phyloP scores from a whole-genome alignment of 2,888 invertebrate genomes.

The Colostygia pectinataria region DNA sequence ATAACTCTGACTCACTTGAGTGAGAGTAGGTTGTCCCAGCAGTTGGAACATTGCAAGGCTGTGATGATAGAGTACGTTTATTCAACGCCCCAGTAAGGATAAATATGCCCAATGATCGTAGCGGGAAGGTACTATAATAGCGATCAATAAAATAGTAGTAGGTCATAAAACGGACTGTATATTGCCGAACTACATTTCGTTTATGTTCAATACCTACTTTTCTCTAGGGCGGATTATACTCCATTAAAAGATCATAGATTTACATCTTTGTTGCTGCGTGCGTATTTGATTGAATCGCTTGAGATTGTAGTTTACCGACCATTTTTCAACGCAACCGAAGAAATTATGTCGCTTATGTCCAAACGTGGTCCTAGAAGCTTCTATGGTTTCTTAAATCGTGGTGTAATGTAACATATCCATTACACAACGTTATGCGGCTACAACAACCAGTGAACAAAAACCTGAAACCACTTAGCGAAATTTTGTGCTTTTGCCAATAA shows the following conservation, averaged over 20 bases:
- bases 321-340: too few species aligned
- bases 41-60: too few species aligned
- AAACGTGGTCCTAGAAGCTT: too few species aligned
- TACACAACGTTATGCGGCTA: slow-evolving; percentile 1
- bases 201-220: slow-evolving; percentile 26
- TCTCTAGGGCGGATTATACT: slow-evolving; percentile 25
- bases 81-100: too few species aligned
- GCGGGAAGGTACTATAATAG: slow-evolving; percentile 17
- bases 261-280: slow-evolving; percentile 2
- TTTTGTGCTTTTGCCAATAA: slow-evolving; percentile 14
- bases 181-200: slow-evolving; percentile 30
- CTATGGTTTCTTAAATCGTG: too few species aligned
- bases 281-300: too few species aligned
- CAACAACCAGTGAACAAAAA: slow-evolving; percentile 4
- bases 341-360: too few species aligned
- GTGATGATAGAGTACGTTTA: too few species aligned
- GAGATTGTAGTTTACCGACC: too few species aligned
- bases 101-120: slow-evolving; percentile 24
- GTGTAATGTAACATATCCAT: too few species aligned
- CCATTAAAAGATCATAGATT: slow-evolving; percentile 21
- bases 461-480: slow-evolving; percentile 13
- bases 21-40: too few species aligned
- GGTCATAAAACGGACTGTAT: slow-evolving; percentile 31
- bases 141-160: slow-evolving; percentile 35
- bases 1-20: too few species aligned